Conservation (phyloP, 2,888 invertebrate species). For the Protodeltote pygarga region DNA sequence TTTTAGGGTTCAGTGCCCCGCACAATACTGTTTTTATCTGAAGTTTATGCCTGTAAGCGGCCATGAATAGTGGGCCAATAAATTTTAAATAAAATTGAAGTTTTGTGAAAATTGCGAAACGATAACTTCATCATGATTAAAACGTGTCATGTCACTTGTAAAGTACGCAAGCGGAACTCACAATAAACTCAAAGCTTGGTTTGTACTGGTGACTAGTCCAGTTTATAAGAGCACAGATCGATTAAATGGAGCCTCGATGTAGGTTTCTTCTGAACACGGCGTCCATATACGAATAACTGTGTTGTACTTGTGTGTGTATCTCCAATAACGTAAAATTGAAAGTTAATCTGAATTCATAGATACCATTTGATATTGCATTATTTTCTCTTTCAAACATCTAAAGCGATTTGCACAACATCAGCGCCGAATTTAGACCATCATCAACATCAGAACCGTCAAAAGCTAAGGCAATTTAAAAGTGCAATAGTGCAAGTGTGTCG, state of each 20-base stretch:
- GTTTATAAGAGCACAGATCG: slow-evolving; percentile 37
- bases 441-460: no score
- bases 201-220: slow-evolving; percentile 4
- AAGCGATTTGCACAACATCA: no score
- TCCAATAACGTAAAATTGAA: slow-evolving; percentile 15
- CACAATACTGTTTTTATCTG: slow-evolving; percentile 44
- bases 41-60: slow-evolving; percentile 26
- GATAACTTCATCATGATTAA: not conserved
- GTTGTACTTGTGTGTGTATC: slow-evolving; percentile 5
- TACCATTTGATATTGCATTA: not conserved
- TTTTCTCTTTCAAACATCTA: slow-evolving; percentile 15
- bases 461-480: no score
- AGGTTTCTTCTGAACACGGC: slow-evolving; percentile 37
- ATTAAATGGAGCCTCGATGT: slow-evolving; percentile 50
- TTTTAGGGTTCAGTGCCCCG: slow-evolving; percentile 53
- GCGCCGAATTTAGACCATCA: no score
- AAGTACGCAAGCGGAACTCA: slow-evolving; percentile 1
- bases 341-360: slow-evolving; percentile 14
- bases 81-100: no score
- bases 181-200: not conserved
- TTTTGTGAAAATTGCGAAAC: slow-evolving; percentile 1
- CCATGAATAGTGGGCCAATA: slow-evolving; percentile 5
- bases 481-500: no score
- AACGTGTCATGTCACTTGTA: not conserved
- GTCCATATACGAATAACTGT: slow-evolving; percentile 39